These are phyloP conservation scores for Pituophis catenifer DNA, from an alignment of 2,113 vertebrate species.

Conservation along the genomic window DNA sequence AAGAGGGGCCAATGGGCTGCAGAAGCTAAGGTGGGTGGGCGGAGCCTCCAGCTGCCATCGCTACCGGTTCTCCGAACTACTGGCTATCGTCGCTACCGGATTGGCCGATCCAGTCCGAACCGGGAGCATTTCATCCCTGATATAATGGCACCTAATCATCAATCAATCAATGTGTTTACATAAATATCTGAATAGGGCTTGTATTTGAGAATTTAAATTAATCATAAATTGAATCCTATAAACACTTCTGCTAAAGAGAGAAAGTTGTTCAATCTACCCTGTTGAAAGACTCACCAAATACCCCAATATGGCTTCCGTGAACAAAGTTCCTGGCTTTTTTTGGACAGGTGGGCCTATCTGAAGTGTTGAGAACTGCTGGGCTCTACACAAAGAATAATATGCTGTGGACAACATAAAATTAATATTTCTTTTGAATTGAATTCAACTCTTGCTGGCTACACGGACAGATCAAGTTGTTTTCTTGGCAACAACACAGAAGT, in stretches of 20 bases:
- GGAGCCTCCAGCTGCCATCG: too few relatives aligned
- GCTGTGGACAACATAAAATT: neutral
- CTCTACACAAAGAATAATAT: neutral
- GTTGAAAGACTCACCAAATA: neutral
- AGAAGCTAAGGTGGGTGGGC: too few relatives aligned
- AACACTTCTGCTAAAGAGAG: neutral
- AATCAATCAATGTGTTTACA: neutral
- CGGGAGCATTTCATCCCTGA: too few relatives aligned
- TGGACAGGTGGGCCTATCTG: neutral
- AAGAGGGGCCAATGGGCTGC: too few relatives aligned
- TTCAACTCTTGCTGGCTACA: neutral
- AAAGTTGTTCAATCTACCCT: neutral
- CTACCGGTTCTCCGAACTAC: too few relatives aligned
- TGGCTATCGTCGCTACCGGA: too few relatives aligned
- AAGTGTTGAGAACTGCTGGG: neutral
- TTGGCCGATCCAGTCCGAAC: too few relatives aligned
- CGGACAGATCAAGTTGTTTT: neutral
- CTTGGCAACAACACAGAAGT: neutral
- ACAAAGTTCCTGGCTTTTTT: neutral
- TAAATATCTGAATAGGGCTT: neutral
- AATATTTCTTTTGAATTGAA: neutral
- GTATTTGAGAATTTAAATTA: neutral
- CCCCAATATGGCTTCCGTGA: neutral
- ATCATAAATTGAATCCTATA: neutral
- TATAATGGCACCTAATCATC: neutral